Evolutionary conservation across 2,888 invertebrate species (phyloP), one percentile per base, ranked within the genome.

Genomic region (Tyria jacobaeae): DNA sequence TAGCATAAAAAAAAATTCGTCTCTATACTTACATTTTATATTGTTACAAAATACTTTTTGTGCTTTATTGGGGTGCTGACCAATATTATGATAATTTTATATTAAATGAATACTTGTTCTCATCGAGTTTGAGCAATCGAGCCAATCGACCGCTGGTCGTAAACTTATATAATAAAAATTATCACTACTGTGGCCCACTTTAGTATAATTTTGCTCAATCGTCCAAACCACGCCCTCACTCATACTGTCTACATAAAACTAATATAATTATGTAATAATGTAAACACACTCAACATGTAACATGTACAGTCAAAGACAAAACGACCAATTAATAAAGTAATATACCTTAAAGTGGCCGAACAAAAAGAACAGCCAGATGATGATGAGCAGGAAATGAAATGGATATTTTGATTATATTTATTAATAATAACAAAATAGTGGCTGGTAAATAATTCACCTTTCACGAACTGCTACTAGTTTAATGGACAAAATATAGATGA

Each of bases 251-350:
- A 24, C 9, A 47, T 49, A 59, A 60, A 59, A 59, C 31, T 21
- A 60, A 60, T 52, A 57, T 59, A 56, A 59, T 64, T 60, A 55
- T 48, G 59, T 60, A 64, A 64, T 56, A 41, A 62, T 52, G 41
- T 25, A 25, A 31, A 55, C 35, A 25, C 17, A 48, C 14, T 27
- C 60, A 57, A 55, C 41, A 55, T 55, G 47, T 64, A 31, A 34
- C 12, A 9, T 21, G 57, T 57, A 57, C 51, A 21, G 39, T 57
- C 37, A 47, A 35, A 25, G 31, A 54, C 3, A 44, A 60, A 37
- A 27, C 1, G 7, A 12, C 15, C 17, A 7, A 1, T 6, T 31
- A 7, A 48, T 15, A 10, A 37, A 39, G 15, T 15, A 35, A 7
- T 24, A 10, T 0, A 39, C 14, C 9, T 49, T 27, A 24, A 10